phyloP scores from a whole-genome alignment of 2,888 invertebrate species.

The Malacosoma neustria region DNA sequence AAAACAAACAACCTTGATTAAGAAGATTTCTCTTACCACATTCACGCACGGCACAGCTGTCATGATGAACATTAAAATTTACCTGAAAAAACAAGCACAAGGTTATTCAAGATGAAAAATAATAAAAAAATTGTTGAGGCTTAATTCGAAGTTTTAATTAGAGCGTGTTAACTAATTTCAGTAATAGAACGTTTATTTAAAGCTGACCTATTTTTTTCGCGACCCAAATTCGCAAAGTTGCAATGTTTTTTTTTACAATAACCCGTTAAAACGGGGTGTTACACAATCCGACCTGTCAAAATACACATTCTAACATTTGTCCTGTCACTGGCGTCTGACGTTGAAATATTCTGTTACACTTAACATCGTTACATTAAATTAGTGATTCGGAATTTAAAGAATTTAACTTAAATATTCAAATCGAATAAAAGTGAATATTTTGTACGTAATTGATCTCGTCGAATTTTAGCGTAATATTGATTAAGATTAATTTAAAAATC shows the following conservation, averaged over 20 bases:
- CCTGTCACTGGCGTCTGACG: conserved; percentile 37
- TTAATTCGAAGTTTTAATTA: conserved; percentile 51
- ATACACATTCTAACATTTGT: conserved; percentile 36
- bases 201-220: conserved; percentile 56
- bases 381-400: conserved; percentile 17
- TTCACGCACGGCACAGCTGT: neutral
- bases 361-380: conserved; percentile 31
- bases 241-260: conserved; percentile 42
- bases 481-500: no score
- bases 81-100: conserved; percentile 52
- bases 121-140: conserved; percentile 16
- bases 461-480: neutral
- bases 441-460: neutral
- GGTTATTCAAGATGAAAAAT: conserved; percentile 30
- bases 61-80: conserved; percentile 30
- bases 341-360: conserved; percentile 40
- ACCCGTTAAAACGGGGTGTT: conserved; percentile 55
- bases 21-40: neutral
- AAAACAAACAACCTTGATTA: neutral
- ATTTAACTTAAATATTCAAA: conserved; percentile 13
- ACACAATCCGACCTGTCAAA: conserved; percentile 58
- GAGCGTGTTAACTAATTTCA: conserved; percentile 58
- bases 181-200: conserved; percentile 52
- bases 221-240: conserved; percentile 63
- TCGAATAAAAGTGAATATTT: conserved; percentile 12